Evolutionary conservation across 2,888 invertebrate genomes (phyloP), one percentile per base, ranked within the genome.

Genomic region (Sialis fuliginosa): DNA sequence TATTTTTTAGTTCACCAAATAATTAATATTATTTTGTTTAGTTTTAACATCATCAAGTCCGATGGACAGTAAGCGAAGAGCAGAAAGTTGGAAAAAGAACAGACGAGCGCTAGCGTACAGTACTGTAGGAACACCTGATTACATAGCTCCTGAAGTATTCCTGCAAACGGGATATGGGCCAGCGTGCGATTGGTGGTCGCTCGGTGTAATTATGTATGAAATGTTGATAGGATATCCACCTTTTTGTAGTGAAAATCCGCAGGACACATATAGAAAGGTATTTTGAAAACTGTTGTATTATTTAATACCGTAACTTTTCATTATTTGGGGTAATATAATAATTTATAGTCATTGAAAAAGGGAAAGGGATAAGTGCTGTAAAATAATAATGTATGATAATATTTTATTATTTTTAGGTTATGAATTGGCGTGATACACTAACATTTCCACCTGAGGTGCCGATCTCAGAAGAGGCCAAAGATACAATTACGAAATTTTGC

Each of bases 171-270:
- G 98, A 40, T 99, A 99, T 67, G 93, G 92, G 4, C 86, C 92
- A 44, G 87, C 93, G 49, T 98, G 97, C 58, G 98, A 99, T 68
- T 99, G 96, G 92, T 98, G 98, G 98, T 96, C 95, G 51, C 74
- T 99, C 48, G 98, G 98, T 31, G 98, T 99, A 48, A 98, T 98
- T 58, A 98, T 99, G 98, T 98, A 97, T 69, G 98, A 99, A 71
- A 99, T 99, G 98, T 74, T 99, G 55, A 98, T 98, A 68, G 97
- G 98, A 22, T 99, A 97, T 67, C 98, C 98, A 52, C 98, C 98
- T 47, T 98, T 99, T 70, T 98, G 98, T 67, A 97, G 97, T 48
- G 97, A 98, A 68, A 96, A 90, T 56, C 92, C 93, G 4, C 93
- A 93, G 64, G 95, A 95, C 68, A 95, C 95, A 13, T 95, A 95